Conservation (phyloP, 2,797 vertebrate species). For the Anisognathus igniventris region DNA sequence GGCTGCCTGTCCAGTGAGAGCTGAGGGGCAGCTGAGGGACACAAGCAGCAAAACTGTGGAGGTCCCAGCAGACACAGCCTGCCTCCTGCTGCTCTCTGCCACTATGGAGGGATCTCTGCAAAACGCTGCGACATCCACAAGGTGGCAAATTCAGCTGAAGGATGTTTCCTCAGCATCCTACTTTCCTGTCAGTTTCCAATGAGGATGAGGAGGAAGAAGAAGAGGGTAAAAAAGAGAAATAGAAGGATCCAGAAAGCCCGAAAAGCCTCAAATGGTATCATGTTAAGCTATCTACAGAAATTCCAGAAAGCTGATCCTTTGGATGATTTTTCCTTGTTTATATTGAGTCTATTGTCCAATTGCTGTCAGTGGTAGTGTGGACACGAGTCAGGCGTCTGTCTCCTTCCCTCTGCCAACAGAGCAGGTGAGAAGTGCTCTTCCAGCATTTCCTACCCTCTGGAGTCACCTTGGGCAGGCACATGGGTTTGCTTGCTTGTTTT, state of each 20-base stretch:
- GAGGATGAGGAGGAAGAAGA: neutral
- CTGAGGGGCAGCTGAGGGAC: neutral
- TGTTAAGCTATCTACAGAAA: neutral
- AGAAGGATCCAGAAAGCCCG: neutral
- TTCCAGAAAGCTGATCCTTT: neutral
- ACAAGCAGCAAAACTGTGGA: accelerated
- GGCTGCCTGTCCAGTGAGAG: neutral
- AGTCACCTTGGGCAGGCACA: constrained; percentile 9
- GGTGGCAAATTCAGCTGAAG: constrained; percentile 13
- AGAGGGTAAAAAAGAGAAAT: neutral
- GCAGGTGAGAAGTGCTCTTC: neutral
- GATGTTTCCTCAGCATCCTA: neutral
- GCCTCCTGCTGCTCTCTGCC: neutral
- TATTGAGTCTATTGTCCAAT: neutral
- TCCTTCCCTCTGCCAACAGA: neutral
- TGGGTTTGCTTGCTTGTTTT: neutral
- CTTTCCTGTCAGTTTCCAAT: neutral
- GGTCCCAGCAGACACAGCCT: neutral
- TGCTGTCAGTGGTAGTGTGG: neutral
- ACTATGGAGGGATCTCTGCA: neutral
- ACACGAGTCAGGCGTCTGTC: neutral
- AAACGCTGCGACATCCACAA: neutral
- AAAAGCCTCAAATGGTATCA: neutral
- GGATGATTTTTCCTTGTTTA: neutral
- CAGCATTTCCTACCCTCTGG: neutral